Percentiles rank a stretch among this genome's conserved stretches.
phyloP scores from a whole-genome alignment of 2,113 vertebrate genomes.

The Sylvia atricapilla region DNA sequence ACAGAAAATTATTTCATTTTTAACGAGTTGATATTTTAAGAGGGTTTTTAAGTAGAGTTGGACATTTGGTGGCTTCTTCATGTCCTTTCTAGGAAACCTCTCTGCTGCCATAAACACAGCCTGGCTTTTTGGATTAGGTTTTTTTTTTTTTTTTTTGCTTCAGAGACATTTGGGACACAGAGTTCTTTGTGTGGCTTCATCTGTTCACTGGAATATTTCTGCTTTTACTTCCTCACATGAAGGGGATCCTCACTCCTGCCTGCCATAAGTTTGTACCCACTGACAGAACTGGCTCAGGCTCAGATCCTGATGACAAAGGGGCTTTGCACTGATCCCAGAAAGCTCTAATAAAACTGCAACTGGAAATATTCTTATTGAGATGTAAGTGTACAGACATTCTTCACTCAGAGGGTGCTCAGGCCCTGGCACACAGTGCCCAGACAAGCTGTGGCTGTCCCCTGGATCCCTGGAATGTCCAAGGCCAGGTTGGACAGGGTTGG shows the following conservation, averaged over 20 bases:
- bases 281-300: not conserved
- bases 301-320: not conserved
- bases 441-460: not conserved
- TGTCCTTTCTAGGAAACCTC: not conserved
- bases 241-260: not conserved
- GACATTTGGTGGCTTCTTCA: not conserved
- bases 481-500: accelerated
- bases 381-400: no score
- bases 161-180: not conserved
- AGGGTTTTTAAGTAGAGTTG: not conserved
- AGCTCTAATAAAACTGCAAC: not conserved
- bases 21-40: not conserved
- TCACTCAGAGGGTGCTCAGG: accelerated
- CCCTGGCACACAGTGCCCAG: not conserved
- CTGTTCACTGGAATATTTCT: not conserved
- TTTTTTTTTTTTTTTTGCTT: not conserved
- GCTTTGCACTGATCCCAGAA: not conserved
- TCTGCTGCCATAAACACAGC: not conserved
- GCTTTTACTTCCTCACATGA: not conserved
- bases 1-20: not conserved
- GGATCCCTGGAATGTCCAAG: not conserved
- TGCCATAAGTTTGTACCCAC: not conserved
- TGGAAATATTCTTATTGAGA: not conserved
- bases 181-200: not conserved
- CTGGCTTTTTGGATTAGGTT: not conserved